Percentiles rank a stretch among this genome's conserved stretches.
These are phyloP conservation scores for Mesoligia furuncula DNA, from an alignment of 2,888 invertebrate genomes.

Conservation along the genomic window DNA sequence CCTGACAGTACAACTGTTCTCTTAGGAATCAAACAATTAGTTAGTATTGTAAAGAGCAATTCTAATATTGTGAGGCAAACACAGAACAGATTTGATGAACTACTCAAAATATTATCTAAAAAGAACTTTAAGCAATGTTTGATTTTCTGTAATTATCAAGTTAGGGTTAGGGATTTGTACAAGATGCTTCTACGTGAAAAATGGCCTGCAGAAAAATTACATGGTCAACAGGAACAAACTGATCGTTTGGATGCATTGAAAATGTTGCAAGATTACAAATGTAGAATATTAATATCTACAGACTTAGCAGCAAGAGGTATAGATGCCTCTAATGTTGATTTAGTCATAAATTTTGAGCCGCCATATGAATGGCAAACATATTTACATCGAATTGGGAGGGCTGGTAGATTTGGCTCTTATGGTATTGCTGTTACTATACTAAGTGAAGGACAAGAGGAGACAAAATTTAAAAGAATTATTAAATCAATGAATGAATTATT, in stretches of 20 bases:
- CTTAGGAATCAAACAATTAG: conserved; percentile 95
- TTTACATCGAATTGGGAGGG: conserved; percentile 98
- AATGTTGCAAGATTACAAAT: conserved; percentile 94
- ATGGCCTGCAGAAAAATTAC: conserved; percentile 95
- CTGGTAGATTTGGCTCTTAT: conserved; percentile 97
- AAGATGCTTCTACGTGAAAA: conserved; percentile 93
- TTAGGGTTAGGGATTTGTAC: conserved; percentile 94
- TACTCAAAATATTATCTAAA: conserved; percentile 92
- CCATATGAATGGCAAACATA: conserved; percentile 95
- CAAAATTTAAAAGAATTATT: conserved; percentile 90
- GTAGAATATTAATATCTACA: conserved; percentile 96
- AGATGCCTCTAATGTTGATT: conserved; percentile 97
- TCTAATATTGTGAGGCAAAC: conserved; percentile 92
- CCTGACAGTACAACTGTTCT: conserved; percentile 92
- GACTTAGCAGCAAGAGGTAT: conserved; percentile 98
- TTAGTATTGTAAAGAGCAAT: conserved; percentile 91
- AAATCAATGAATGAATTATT: conserved; percentile 87
- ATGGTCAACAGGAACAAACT: conserved; percentile 94
- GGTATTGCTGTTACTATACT: conserved; percentile 95
- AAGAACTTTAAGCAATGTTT: conserved; percentile 97
- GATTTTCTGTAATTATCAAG: conserved; percentile 97
- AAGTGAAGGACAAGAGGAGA: conserved; percentile 91
- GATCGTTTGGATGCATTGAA: conserved; percentile 94
- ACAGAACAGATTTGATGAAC: conserved; percentile 91
- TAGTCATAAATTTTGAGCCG: conserved; percentile 97